These are phyloP conservation scores for Leptopilina syphax DNA, from an alignment of 2,888 invertebrate genomes.

Conservation along the genomic window DNA sequence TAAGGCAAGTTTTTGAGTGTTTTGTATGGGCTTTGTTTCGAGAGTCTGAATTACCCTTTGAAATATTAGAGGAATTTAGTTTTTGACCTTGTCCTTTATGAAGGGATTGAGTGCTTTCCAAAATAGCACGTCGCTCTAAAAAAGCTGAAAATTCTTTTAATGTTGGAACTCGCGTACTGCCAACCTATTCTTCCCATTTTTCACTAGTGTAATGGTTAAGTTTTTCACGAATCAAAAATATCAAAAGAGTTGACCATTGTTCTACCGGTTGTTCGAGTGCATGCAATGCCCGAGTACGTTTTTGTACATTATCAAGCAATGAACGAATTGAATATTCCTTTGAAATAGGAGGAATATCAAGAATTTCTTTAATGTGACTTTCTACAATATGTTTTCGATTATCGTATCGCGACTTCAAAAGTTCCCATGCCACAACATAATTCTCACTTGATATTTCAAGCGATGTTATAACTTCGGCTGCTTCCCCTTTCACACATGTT, in stretches of 20 bases:
- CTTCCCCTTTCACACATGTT: background rate
- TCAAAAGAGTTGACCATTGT: background rate
- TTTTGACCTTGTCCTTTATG: background rate
- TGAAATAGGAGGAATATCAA: background rate
- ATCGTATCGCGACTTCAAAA: background rate
- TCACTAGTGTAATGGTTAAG: background rate
- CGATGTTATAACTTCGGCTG: background rate
- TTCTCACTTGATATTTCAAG: background rate
- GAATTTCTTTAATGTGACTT: background rate
- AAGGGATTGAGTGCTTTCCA: background rate
- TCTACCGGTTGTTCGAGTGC: conserved; percentile 17
- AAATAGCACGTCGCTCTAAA: background rate
- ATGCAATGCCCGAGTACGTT: background rate
- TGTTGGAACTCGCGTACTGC: background rate
- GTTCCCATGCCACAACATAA: background rate
- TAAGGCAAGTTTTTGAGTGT: no score
- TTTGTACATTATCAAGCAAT: conserved; percentile 22
- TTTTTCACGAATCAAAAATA: background rate
- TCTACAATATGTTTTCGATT: conserved; percentile 4
- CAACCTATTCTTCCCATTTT: background rate
- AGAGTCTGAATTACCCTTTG: no score
- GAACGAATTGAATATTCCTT: conserved; percentile 2
- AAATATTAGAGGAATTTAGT: background rate
- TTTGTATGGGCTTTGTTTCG: no score
- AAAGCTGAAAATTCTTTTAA: background rate